These are phyloP conservation scores for Atractosteus spatula DNA, from an alignment of 2,113 vertebrate genomes.

Conservation along the genomic window DNA sequence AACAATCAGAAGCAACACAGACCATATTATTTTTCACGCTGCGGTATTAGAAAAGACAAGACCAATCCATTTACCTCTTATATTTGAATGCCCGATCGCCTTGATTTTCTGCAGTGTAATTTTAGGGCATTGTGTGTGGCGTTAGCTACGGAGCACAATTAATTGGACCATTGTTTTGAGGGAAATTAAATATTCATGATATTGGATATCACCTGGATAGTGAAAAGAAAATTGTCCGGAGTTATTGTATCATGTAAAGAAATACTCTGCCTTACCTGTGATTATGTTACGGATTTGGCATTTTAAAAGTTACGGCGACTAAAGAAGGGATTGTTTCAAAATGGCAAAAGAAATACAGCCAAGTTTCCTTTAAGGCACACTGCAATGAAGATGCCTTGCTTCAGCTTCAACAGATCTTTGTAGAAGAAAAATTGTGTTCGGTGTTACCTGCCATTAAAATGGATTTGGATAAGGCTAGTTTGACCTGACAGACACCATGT, in stretches of 20 bases:
- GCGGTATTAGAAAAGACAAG: not conserved
- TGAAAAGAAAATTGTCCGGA: constrained; percentile 15
- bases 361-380: not conserved
- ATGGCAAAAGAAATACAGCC: not conserved
- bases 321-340: not conserved
- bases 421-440: no score
- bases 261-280: constrained; percentile 21
- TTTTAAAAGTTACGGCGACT: constrained; percentile 10
- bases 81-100: constrained; percentile 4
- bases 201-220: constrained; percentile 10
- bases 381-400: not conserved
- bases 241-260: constrained; percentile 12
- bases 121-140: constrained; percentile 3
- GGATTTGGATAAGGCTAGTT: not conserved
- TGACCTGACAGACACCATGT: constrained; percentile 33
- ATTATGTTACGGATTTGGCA: constrained; percentile 26
- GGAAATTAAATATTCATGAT: constrained; percentile 26
- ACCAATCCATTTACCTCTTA: not conserved
- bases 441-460: not conserved
- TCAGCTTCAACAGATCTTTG: not conserved
- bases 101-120: constrained; percentile 14
- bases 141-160: constrained; percentile 1
- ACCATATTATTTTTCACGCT: not conserved
- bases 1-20: no score
- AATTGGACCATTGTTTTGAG: constrained; percentile 4